These are phyloP conservation scores for Telenomus remus DNA, from an alignment of 1,140 invertebrate species.

Conservation along the genomic window DNA sequence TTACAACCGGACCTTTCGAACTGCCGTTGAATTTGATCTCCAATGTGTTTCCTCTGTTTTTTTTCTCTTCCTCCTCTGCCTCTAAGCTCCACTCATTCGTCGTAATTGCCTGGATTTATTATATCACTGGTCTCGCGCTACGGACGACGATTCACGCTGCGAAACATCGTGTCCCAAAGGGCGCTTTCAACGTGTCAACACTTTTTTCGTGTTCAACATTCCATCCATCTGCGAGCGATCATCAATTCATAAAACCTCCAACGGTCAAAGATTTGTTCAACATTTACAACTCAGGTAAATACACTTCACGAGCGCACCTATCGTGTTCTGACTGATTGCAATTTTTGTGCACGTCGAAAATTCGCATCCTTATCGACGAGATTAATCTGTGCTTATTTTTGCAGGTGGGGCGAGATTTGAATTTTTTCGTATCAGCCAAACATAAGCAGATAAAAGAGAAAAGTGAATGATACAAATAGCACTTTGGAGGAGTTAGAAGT, in stretches of 20 bases:
- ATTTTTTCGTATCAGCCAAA: background rate
- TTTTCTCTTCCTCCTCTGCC: conserved; percentile 50
- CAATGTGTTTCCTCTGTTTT: conserved; percentile 4
- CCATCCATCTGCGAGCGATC: no score
- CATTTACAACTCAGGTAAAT: no score
- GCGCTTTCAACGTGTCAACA: conserved; percentile 40
- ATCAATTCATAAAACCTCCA: no score
- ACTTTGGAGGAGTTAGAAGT: conserved; percentile 25
- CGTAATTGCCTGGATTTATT: conserved; percentile 70
- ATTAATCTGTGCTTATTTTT: background rate
- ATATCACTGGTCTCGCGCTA: conserved; percentile 60
- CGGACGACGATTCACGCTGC: conserved; percentile 31
- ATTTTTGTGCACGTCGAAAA: no score
- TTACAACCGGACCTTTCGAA: conserved; percentile 64
- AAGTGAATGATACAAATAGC: conserved; percentile 16
- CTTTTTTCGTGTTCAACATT: conserved; percentile 18
- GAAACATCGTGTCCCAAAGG: conserved; percentile 23
- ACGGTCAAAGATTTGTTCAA: no score
- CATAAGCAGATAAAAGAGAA: background rate
- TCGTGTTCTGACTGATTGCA: no score
- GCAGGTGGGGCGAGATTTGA: no score
- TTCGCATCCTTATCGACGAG: no score
- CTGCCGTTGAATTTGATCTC: conserved; percentile 62
- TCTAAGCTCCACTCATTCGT: conserved; percentile 68
- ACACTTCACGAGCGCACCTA: no score